Conservation (phyloP, 1,140 invertebrate genomes). For the Theocolax elegans region DNA sequence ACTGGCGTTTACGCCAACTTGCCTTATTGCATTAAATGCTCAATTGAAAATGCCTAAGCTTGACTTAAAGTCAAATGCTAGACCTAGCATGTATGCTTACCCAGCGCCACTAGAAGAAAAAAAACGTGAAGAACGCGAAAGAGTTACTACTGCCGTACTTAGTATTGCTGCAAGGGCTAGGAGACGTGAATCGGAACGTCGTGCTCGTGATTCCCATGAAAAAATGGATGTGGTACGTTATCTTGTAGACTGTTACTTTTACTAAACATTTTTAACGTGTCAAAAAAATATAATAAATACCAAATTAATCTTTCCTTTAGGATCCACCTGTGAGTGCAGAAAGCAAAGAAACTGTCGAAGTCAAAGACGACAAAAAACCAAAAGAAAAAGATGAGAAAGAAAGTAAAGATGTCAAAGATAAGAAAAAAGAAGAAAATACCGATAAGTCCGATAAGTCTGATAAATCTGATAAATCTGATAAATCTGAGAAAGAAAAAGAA, state of each 20-base stretch:
- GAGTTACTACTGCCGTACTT: conserved; percentile 95
- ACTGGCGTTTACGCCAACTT: conserved; percentile 96
- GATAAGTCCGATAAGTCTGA: no score
- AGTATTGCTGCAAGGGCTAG: conserved; percentile 94
- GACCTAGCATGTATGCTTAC: conserved; percentile 96
- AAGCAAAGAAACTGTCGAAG: conserved; percentile 5
- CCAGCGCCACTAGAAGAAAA: conserved; percentile 97
- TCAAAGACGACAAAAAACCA: conserved; percentile 66
- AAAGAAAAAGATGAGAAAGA: conserved; percentile 64
- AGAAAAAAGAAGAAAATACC: conserved; percentile 66
- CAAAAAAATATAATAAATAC: no score
- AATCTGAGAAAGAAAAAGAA: conserved; percentile 65
- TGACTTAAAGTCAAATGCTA: conserved; percentile 91
- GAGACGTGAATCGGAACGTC: conserved; percentile 77
- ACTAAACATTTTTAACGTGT: no score
- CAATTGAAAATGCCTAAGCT: conserved; percentile 98
- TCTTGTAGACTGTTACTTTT: no score
- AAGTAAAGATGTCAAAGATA: conserved; percentile 69
- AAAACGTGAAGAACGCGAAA: conserved; percentile 95
- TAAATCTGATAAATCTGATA: conserved; percentile 62
- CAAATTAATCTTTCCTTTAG: no score
- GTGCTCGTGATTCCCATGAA: conserved; percentile 71
- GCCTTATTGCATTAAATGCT: conserved; percentile 93
- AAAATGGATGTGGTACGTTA: conserved; percentile 79
- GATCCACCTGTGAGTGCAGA: not conserved